These are phyloP conservation scores for Drosophila eohydei DNA, from an alignment of 2,888 invertebrate genomes.

Conservation along the genomic window DNA sequence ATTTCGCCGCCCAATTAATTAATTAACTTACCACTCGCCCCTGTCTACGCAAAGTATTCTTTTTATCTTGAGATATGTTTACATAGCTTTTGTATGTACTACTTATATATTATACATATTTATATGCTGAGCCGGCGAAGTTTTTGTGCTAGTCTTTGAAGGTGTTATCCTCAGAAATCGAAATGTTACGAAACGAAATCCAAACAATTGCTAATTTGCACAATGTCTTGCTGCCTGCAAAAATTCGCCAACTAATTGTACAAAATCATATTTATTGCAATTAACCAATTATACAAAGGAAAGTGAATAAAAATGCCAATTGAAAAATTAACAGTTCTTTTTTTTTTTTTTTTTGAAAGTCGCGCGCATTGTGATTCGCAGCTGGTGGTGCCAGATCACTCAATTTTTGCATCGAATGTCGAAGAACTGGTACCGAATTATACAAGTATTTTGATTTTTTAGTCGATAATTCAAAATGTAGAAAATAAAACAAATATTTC, in stretches of 20 bases:
- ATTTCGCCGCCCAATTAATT: conserved; percentile 52
- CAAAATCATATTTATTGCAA: conserved; percentile 68
- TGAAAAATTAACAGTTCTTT: conserved; percentile 29
- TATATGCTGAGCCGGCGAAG: conserved; percentile 71
- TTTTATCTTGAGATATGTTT: conserved; percentile 47
- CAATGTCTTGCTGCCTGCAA: conserved; percentile 62
- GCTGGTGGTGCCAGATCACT: neutral
- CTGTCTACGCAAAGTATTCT: conserved; percentile 72
- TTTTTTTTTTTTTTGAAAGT: neutral
- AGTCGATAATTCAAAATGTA: no score
- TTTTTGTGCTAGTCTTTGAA: conserved; percentile 72
- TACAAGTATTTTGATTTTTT: no score
- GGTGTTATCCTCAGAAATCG: conserved; percentile 59
- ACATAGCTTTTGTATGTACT: conserved; percentile 56
- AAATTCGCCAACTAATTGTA: conserved; percentile 72
- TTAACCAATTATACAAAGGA: conserved; percentile 61
- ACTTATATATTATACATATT: conserved; percentile 49
- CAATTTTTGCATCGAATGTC: neutral
- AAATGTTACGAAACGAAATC: conserved; percentile 38
- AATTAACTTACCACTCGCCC: conserved; percentile 48
- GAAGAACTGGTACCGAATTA: no score
- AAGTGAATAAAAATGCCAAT: conserved; percentile 60
- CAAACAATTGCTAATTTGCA: conserved; percentile 59
- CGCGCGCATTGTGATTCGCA: neutral
- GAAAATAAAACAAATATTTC: no score